Base-by-base conservation (phyloP, 2,888 invertebrate genomes). In the Ditula angustiorana region DNA sequence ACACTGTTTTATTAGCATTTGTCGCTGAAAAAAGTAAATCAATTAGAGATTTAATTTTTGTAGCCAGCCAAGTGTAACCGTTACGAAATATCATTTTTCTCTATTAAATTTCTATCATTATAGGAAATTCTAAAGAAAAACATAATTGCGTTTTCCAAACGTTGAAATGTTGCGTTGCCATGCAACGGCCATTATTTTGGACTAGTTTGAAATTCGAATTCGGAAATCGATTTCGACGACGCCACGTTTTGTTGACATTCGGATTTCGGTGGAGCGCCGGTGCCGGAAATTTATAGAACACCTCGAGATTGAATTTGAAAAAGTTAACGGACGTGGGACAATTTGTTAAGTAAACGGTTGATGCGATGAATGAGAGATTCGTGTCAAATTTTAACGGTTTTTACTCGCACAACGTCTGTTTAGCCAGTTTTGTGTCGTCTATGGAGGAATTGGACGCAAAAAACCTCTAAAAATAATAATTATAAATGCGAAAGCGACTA, bases 211-310 rank as follows among this genome's bases (percentile, higher is more conserved):
- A 80, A 57, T 50, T 50, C 33, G 50, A 83, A 82, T 86, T 85
- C 80, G 77, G 77, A 85, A 86, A 87, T 85, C 80, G 83, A 86
- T 84, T 87, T 80, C 80, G 81, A 78, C 79, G 79, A 74, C 81
- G 82, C 78, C 82, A 80, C 82, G 80, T 85, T 87, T 65, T 88
- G 87, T 88, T 88, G 87, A 88, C 84, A 83, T 87, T 86, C 79
- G 76, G 80, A 84, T 82, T 87, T 86, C 79, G 77, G 80, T 77
- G 77, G 76, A 78, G 72, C 71, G 77, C 71, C 72, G 75, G 78
- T 77, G 81, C 73, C 83, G 85, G 82, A 84, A 83, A 85, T 79
- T 80, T 78, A 80, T 80, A 79, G 79, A 80, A 77, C 78, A 81
- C 79, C 74, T 80, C 78, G 74, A 72, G 72, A 74, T 74, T 77